These are phyloP conservation scores for Drosophila robusta DNA, from an alignment of 2,888 invertebrate genomes.

Conservation along the genomic window DNA sequence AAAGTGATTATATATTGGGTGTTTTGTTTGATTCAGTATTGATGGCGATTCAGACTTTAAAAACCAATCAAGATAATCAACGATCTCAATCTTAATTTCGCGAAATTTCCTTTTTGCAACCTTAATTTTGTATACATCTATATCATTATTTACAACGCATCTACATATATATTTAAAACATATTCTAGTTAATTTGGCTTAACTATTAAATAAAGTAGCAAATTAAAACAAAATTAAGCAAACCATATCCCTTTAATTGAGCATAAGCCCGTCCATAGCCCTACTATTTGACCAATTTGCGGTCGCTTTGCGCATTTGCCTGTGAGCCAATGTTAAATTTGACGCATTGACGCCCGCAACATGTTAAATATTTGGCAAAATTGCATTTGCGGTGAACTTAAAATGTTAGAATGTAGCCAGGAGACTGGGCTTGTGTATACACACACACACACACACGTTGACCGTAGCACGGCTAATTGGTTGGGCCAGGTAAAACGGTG, in stretches of 20 bases:
- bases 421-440: not conserved
- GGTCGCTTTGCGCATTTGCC: conserved; percentile 15
- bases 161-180: too few relatives aligned
- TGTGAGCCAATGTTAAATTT: conserved; percentile 10
- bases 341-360: conserved; percentile 1
- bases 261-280: too few relatives aligned
- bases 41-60: not conserved
- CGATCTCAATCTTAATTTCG: not conserved
- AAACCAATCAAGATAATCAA: not conserved
- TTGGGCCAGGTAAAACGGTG: conserved; percentile 24
- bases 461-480: conserved; percentile 1
- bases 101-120: not conserved
- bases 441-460: not conserved
- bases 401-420: not conserved
- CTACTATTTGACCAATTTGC: conserved; percentile 17
- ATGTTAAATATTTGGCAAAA: conserved; percentile 41
- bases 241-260: too few relatives aligned
- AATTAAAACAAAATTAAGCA: too few relatives aligned
- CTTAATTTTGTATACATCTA: not conserved
- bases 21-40: not conserved
- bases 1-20: conserved; percentile 20
- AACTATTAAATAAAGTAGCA: too few relatives aligned
- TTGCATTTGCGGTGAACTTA: conserved; percentile 19
- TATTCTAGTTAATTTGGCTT: too few relatives aligned
- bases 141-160: not conserved